Conservation (phyloP, 1,140 invertebrate genomes). For the Stenopsyche tienmushanensis region DNA sequence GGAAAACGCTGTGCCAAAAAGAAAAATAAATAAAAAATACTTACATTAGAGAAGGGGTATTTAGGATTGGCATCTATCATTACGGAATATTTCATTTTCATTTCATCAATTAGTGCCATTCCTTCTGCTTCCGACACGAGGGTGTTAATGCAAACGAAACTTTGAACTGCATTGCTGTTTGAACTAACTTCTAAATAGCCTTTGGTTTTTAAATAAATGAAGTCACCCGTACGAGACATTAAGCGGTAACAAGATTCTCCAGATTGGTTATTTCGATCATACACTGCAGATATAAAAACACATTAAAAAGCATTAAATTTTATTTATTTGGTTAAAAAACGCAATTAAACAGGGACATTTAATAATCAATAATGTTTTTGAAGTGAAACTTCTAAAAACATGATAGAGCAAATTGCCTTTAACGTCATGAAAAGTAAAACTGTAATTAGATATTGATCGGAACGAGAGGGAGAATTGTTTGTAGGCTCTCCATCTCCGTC, state of each 20-base stretch:
- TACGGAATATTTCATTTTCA: constrained; percentile 70
- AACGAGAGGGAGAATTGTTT: too few species aligned
- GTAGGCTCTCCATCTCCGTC: too few species aligned
- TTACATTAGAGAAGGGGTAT: too few species aligned
- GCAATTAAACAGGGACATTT: too few species aligned
- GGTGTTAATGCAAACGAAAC: constrained; percentile 83
- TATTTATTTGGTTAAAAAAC: too few species aligned
- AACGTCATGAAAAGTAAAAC: too few species aligned
- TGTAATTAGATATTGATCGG: too few species aligned
- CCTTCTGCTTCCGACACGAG: constrained; percentile 73
- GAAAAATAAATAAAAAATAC: too few species aligned
- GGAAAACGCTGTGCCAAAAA: too few species aligned
- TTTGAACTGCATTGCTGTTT: constrained; percentile 68
- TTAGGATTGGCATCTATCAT: constrained; percentile 52
- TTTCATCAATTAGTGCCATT: constrained; percentile 63
- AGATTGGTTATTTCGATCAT: constrained; percentile 68
- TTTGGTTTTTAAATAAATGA: constrained; percentile 77
- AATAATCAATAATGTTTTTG: too few species aligned
- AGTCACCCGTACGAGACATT: constrained; percentile 72
- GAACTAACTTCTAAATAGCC: constrained; percentile 77
- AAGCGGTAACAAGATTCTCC: constrained; percentile 82
- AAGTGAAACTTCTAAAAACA: too few species aligned
- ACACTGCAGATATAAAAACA: constrained; percentile 75
- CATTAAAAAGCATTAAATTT: constrained; percentile 39
- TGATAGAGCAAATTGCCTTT: too few species aligned